Evolutionary conservation across 2,888 invertebrate species (phyloP), one percentile per base, ranked within the genome.

Genomic region (Nomada goodeniana): DNA sequence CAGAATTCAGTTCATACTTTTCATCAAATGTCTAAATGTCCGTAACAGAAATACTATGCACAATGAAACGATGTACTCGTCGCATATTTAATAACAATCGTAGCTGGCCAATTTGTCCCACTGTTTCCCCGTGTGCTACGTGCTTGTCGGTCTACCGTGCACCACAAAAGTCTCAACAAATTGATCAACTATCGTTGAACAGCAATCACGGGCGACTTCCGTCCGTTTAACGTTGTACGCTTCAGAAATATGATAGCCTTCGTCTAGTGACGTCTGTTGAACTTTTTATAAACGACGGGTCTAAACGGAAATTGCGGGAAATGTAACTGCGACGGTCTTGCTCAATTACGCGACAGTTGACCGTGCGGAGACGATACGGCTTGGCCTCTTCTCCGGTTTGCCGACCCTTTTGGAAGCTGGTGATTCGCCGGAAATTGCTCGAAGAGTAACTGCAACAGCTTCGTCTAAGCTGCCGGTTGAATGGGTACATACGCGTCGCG

Each of bases 371-470:
- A 60, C 53, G 57, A 61, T 70, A 42, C 52, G 65, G 63, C 65
- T 82, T 82, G 73, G 70, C 59, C 55, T 69, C 76, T 82, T 69
- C 67, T 29, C 13, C 60, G 57, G 68, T 73, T 85, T 80, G 68
- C 69, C 55, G 52, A 47, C n/a, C 69, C 57, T 76, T 75, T 80
- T 73, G 61, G 76, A 71, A 74, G 61, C 65, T 76, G 71, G 53
- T 59, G 84, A 85, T 82, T 77, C 73, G 60, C 73, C 80, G 82
- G 76, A 85, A 84, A 78, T 86, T 86, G 73, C 42, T 68, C 60
- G 72, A 73, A 73, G 75, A 79, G 75, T 82, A 75, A 70, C 82
- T 67, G 59, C 78, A 74, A 76, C 74, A 53, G 69, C 36, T 53
- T 26, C 75, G 53, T 61, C 61, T 44, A 50, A 10, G 44, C 18